A percentile compares a stretch with the other conserved stretches of the same genome.
These are phyloP conservation scores for Aphelenchoides fujianensis DNA, from an alignment of 1,140 invertebrate species.

Conservation along the genomic window DNA sequence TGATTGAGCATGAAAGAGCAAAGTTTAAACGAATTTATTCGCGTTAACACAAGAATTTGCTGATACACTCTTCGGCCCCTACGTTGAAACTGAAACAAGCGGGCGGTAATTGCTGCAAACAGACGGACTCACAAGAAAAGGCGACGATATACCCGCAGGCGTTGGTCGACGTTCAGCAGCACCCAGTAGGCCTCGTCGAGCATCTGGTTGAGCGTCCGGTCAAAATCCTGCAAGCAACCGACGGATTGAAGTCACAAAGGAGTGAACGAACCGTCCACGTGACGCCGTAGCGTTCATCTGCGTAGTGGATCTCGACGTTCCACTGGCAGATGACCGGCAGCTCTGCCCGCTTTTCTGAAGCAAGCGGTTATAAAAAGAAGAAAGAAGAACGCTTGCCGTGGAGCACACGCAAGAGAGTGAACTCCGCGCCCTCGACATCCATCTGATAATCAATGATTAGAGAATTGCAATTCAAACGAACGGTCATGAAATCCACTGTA, in stretches of 20 bases:
- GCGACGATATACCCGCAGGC: neutral
- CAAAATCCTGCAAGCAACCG: too few relatives aligned
- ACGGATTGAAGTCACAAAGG: too few relatives aligned
- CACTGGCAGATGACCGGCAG: neutral
- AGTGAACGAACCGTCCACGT: too few relatives aligned
- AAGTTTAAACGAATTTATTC: slow-evolving; percentile 1
- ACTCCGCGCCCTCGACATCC: neutral
- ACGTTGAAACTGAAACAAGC: neutral
- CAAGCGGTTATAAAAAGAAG: too few relatives aligned
- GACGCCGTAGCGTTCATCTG: neutral
- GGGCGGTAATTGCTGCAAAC: too few relatives aligned
- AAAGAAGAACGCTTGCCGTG: neutral
- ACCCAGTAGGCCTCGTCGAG: neutral
- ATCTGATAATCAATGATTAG: too few relatives aligned
- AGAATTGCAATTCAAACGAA: too few relatives aligned
- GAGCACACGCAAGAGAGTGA: neutral
- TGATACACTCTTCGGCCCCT: neutral
- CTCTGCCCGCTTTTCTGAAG: neutral
- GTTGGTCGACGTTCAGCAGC: neutral
- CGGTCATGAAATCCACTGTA: neutral
- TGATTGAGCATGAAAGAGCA: too few relatives aligned
- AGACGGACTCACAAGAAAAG: too few relatives aligned
- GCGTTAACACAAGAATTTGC: neutral
- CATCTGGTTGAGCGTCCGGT: neutral
- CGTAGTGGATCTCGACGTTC: neutral